A percentile compares a stretch with the other conserved stretches of the same genome.
These are phyloP conservation scores for Pteria penguin DNA, from an alignment of 2,888 invertebrate species.

Conservation along the genomic window DNA sequence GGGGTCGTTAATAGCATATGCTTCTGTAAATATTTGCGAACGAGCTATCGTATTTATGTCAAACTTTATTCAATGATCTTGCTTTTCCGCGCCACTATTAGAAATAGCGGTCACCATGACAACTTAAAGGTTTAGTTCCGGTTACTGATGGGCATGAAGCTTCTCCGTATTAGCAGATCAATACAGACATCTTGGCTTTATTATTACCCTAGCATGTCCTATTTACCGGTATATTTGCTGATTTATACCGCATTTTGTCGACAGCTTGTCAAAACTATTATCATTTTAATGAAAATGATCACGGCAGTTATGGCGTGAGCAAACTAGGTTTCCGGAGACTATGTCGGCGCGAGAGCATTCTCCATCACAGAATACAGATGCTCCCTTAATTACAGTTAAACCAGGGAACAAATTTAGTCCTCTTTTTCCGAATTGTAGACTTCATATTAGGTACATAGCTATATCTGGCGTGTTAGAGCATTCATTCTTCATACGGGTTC, in stretches of 20 bases:
- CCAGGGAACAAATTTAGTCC: too few species aligned
- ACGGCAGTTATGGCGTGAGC: too few species aligned
- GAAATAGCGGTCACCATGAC: slow-evolving; percentile 37
- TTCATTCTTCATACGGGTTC: too few species aligned
- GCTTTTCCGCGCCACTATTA: slow-evolving; percentile 41
- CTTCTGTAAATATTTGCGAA: slow-evolving; percentile 48
- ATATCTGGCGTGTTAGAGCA: too few species aligned
- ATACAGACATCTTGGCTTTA: not conserved
- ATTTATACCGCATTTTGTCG: not conserved
- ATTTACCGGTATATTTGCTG: not conserved
- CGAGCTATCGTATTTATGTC: slow-evolving; percentile 47
- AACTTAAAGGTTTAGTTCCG: slow-evolving; percentile 46
- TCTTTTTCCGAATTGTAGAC: too few species aligned
- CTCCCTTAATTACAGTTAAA: too few species aligned
- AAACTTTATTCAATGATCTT: slow-evolving; percentile 39
- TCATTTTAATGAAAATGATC: not conserved
- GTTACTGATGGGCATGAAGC: slow-evolving; percentile 12
- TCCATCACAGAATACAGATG: too few species aligned
- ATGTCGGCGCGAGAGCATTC: too few species aligned
- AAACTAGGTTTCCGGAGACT: too few species aligned
- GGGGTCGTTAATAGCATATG: slow-evolving; percentile 48
- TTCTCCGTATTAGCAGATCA: not conserved
- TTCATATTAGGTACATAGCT: too few species aligned
- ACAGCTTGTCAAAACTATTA: not conserved
- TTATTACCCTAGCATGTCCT: not conserved